Evolutionary conservation across 2,797 vertebrate genomes (phyloP).

Genomic region (Pipistrellus nathusii): DNA sequence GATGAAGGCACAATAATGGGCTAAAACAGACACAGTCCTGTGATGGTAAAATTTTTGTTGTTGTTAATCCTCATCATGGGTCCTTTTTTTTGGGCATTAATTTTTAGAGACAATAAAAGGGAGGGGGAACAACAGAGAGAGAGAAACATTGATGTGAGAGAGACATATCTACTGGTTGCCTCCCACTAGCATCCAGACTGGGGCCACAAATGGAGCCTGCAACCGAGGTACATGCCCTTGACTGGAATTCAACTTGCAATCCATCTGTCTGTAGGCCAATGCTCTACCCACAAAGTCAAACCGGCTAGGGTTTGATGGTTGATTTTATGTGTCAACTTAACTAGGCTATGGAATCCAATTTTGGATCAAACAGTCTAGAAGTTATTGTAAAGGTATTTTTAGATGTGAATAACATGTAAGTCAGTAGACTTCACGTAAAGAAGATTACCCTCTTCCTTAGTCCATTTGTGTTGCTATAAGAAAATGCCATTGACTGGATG

Average conservation of each 20-base stretch:
- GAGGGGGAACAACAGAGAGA: no score
- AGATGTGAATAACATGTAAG: constrained; percentile 1
- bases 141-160: no score
- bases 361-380: background rate
- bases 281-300: no score
- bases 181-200: no score
- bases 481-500: background rate
- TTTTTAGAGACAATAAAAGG: no score
- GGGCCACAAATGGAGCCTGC: no score
- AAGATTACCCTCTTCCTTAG: background rate
- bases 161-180: no score
- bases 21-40: background rate
- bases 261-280: no score
- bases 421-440: background rate
- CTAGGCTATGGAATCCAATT: background rate
- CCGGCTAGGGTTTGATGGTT: background rate
- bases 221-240: no score
- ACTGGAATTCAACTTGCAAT: no score
- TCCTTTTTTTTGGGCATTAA: no score
- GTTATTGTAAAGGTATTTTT: background rate
- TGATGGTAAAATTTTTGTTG: background rate
- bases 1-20: background rate
- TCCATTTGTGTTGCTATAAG: background rate
- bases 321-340: background rate
- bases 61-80: no score